phyloP scores from a whole-genome alignment of 2,797 vertebrate genomes.

The Adrianichthys oophorus region DNA sequence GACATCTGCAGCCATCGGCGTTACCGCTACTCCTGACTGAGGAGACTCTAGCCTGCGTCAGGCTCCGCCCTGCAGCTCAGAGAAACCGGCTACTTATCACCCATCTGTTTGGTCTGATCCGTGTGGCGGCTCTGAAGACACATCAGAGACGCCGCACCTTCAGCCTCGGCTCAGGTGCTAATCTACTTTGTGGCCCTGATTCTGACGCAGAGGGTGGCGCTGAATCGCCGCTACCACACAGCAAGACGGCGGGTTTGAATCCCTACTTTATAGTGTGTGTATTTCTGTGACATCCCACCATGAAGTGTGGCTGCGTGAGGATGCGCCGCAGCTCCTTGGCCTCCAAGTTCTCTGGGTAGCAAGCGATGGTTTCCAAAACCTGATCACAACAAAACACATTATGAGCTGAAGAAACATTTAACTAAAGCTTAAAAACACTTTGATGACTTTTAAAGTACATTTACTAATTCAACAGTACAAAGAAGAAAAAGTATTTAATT shows the following conservation, averaged over 20 bases:
- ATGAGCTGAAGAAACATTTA: not conserved
- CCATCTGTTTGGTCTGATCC: too few species aligned
- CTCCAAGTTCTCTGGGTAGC: slow-evolving; percentile 94
- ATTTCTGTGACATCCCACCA: slow-evolving; percentile 75
- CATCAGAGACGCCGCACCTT: too few species aligned
- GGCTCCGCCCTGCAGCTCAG: too few species aligned
- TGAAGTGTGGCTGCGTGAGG: slow-evolving; percentile 98
- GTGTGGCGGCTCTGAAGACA: too few species aligned
- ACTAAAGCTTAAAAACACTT: not conserved
- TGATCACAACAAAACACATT: slow-evolving; percentile 31
- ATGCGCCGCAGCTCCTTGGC: slow-evolving; percentile 95
- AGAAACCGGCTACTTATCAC: too few species aligned
- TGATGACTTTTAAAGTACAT: too few species aligned
- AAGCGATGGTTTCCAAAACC: slow-evolving; percentile 97
- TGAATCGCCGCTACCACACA: too few species aligned
- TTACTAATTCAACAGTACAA: too few species aligned
- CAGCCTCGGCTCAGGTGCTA: slow-evolving; percentile 51
- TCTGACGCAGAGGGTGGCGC: slow-evolving; percentile 25
- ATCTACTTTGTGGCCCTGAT: slow-evolving; percentile 59
- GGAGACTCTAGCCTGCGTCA: too few species aligned
- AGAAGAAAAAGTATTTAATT: too few species aligned
- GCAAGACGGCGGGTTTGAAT: not conserved
- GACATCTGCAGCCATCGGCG: too few species aligned
- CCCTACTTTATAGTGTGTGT: not conserved
- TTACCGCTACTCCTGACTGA: too few species aligned